Conservation (phyloP, 2,113 vertebrate species). For the Pedetes capensis region DNA sequence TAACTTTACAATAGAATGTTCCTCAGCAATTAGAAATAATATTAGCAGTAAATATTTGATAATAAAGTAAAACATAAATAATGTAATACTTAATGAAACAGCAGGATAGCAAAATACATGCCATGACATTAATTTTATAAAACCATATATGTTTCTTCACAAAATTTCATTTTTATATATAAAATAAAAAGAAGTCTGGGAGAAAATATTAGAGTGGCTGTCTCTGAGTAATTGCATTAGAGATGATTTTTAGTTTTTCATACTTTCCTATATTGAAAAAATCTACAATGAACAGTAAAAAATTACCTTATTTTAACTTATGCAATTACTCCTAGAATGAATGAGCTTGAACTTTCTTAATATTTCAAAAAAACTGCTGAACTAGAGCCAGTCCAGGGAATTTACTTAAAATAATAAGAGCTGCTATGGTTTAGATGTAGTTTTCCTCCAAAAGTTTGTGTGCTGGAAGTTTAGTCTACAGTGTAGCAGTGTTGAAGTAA, state of each 20-base stretch:
- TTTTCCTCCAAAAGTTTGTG: background rate
- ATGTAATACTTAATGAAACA: background rate
- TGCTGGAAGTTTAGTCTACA: background rate
- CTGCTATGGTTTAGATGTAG: background rate
- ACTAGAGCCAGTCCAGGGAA: too few relatives aligned
- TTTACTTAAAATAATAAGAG: constrained; percentile 12
- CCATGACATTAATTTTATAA: background rate
- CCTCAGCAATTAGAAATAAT: background rate
- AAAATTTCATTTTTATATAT: constrained; percentile 42
- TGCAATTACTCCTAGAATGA: background rate
- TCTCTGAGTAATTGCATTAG: constrained; percentile 3
- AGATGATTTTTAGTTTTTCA: constrained; percentile 38
- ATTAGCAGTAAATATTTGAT: background rate
- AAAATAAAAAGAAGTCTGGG: constrained; percentile 22
- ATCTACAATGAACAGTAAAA: background rate
- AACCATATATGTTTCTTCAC: background rate
- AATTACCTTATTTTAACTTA: background rate
- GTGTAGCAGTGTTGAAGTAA: background rate
- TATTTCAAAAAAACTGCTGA: too few relatives aligned
- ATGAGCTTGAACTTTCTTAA: background rate
- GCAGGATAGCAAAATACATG: background rate
- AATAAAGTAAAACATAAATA: constrained; percentile 3
- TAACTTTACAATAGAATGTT: background rate
- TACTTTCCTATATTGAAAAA: constrained; percentile 24
- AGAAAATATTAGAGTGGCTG: constrained; percentile 37